Base-by-base conservation (phyloP, 2,888 invertebrate genomes). In the Lepas anatifera region DNA sequence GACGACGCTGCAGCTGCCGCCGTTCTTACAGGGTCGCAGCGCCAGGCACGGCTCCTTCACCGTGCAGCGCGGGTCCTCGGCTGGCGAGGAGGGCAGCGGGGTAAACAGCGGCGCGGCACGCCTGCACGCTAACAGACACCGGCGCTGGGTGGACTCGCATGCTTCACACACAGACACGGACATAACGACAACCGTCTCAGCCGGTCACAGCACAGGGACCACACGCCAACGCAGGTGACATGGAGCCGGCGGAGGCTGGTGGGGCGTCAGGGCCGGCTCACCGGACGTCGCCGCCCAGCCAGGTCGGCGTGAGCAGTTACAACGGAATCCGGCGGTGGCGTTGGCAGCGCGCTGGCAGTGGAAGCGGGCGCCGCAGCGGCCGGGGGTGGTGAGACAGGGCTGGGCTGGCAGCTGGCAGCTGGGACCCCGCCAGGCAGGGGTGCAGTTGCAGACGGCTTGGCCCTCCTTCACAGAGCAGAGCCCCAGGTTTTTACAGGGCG, bases 31-130 rank as follows among this genome's bases (percentile, higher is more conserved):
- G 7, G 58, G 58, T 1, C 58, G 13, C 35, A 58, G 58, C 35
- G 58, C 58, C 35, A 58, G 32, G 13, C 58, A 58, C 35, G 58
- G 22, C 58, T 35, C 22, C 18, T 13, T 13, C 7, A 58, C 58
- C 58, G 35, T 22, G 22, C 58, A 58, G 58, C 58, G 58, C 35
- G 58, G 58, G 35, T 58, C 58, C 29, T 52, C 52, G 27, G 52
- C 13, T 1, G 29, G 13, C 29, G 8, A 4, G 29, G 22, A 10
- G 25, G 10, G 50, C 22, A 7, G 7, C 22, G 3, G 13, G 25
- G 22, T 22, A 10, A 22, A 18, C 48, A 25, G 22, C 48, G 48
- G n/a, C 22, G 41, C 11, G 1, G 11, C 11, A 4, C 41, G 16
- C 2, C 10, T 10, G 41, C 4, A 41, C 11, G 16, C 41, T 13